Percentiles rank a stretch among this genome's conserved stretches.
Evolutionary conservation across 30 jellyfish, hydroid and myxozoan species (phyloP).

Genomic region (Aurelia coerulea): DNA sequence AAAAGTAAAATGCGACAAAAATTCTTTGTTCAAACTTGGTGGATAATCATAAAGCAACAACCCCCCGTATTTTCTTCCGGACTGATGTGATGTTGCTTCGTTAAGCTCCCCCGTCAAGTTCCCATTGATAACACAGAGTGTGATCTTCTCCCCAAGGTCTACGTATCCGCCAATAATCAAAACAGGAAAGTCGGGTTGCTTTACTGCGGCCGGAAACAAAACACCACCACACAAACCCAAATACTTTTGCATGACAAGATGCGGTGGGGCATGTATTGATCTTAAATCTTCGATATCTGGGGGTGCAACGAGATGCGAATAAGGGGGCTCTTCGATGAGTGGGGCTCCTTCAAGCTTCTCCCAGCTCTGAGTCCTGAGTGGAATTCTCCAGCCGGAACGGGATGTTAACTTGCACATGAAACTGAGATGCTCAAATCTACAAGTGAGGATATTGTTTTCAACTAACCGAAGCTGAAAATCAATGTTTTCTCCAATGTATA

Average conservation of each 20-base stretch:
- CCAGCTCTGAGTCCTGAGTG: conserved; percentile 69
- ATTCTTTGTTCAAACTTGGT: conserved; percentile 59
- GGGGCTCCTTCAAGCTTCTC: conserved; percentile 34
- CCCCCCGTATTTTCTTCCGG: conserved; percentile 71
- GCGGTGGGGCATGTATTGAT: conserved; percentile 73
- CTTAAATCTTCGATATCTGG: conserved; percentile 81
- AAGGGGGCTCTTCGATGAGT: conserved; percentile 20
- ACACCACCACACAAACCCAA: conserved; percentile 48
- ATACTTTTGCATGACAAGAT: conserved; percentile 81
- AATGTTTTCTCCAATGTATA: conserved; percentile 78
- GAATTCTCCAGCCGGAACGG: conserved; percentile 77
- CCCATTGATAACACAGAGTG: conserved; percentile 72
- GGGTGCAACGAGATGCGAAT: conserved; percentile 76
- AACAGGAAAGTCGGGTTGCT: conserved; percentile 79
- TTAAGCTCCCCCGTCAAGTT: conserved; percentile 33
- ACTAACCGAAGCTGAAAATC: conserved; percentile 84
- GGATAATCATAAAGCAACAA: conserved; percentile 76
- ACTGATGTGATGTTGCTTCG: conserved; percentile 37
- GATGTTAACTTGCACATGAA: conserved; percentile 83
- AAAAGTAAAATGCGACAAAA: conserved; percentile 66
- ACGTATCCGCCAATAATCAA: conserved; percentile 86
- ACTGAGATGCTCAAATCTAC: conserved; percentile 87
- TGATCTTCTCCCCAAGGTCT: conserved; percentile 74
- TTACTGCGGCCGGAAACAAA: conserved; percentile 80
- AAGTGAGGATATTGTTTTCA: conserved; percentile 66